A percentile compares a stretch with the other conserved stretches of the same genome.
Evolutionary conservation across 1,140 invertebrate genomes (phyloP).

Genomic region (Homalodisca vitripennis): DNA sequence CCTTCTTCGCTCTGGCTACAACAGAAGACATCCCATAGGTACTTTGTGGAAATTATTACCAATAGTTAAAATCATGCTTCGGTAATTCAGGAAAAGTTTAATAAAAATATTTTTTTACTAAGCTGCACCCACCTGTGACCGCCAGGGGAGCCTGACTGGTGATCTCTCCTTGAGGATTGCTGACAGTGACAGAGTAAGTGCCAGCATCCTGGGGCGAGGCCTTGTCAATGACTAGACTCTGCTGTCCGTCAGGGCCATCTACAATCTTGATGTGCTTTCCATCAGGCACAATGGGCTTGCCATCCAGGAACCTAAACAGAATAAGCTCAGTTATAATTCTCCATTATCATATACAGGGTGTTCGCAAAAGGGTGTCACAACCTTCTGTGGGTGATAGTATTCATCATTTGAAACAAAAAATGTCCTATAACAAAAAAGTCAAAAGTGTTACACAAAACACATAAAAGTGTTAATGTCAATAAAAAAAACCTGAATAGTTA

Average conservation of each 20-base stretch:
- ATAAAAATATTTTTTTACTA: neutral
- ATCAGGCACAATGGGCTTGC: conserved; percentile 72
- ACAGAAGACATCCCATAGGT: neutral
- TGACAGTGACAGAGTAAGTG: conserved; percentile 70
- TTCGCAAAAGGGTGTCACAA: too few species aligned
- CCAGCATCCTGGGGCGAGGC: conserved; percentile 68
- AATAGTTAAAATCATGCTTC: neutral
- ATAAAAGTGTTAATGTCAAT: too few species aligned
- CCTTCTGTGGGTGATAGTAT: too few species aligned
- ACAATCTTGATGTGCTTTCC: conserved; percentile 64
- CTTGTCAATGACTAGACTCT: conserved; percentile 64
- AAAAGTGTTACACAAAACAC: too few species aligned
- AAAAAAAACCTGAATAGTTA: too few species aligned
- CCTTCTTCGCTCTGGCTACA: conserved; percentile 35
- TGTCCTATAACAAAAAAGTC: too few species aligned
- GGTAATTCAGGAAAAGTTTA: neutral
- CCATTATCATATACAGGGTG: too few species aligned
- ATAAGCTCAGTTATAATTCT: too few species aligned
- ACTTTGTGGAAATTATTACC: neutral
- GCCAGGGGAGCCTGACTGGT: conserved; percentile 66
- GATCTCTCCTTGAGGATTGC: conserved; percentile 70
- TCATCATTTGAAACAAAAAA: too few species aligned
- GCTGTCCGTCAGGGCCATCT: conserved; percentile 65
- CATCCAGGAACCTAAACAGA: conserved; percentile 61
- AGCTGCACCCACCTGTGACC: conserved; percentile 49